phyloP scores from a whole-genome alignment of 2,888 invertebrate genomes.

The Ormyrus rosae region DNA sequence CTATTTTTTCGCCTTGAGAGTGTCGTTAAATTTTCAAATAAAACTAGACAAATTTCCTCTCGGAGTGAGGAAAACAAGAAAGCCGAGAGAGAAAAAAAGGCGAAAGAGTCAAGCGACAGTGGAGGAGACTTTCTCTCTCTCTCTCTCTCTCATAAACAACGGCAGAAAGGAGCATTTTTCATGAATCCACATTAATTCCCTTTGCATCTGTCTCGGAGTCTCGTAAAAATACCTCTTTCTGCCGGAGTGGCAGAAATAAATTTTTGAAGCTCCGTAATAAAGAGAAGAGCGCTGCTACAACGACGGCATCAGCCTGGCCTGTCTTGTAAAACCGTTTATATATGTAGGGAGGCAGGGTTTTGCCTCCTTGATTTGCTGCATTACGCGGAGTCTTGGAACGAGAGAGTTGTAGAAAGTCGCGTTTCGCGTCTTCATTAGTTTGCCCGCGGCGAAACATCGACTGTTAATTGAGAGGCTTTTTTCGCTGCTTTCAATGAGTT shows the following conservation, averaged over 20 bases:
- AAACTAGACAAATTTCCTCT: background rate
- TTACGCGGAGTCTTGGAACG: background rate
- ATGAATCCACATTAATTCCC: slow-evolving; percentile 35
- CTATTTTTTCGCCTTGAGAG: too few relatives aligned
- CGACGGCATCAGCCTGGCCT: too few relatives aligned
- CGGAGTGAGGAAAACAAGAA: too few relatives aligned
- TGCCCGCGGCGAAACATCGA: too few relatives aligned
- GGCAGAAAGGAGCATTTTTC: slow-evolving; percentile 8
- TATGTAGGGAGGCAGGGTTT: background rate
- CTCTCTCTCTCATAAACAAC: background rate
- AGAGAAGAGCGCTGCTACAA: background rate
- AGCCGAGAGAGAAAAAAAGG: too few relatives aligned
- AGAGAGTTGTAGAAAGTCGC: too few relatives aligned
- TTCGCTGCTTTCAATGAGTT: too few relatives aligned
- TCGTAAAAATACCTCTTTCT: background rate
- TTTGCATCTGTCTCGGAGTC: slow-evolving; percentile 17
- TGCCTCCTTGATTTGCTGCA: background rate
- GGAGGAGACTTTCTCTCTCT: background rate
- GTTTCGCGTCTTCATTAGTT: too few relatives aligned
- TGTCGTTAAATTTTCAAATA: slow-evolving; percentile 7
- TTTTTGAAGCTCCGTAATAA: slow-evolving; percentile 44
- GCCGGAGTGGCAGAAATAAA: slow-evolving; percentile 6
- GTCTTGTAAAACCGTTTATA: slow-evolving; percentile 6
- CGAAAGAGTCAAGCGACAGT: too few relatives aligned
- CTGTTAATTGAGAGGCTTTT: too few relatives aligned